phyloP scores from a whole-genome alignment of 2,888 invertebrate species.

The Gastrophysa polygoni region DNA sequence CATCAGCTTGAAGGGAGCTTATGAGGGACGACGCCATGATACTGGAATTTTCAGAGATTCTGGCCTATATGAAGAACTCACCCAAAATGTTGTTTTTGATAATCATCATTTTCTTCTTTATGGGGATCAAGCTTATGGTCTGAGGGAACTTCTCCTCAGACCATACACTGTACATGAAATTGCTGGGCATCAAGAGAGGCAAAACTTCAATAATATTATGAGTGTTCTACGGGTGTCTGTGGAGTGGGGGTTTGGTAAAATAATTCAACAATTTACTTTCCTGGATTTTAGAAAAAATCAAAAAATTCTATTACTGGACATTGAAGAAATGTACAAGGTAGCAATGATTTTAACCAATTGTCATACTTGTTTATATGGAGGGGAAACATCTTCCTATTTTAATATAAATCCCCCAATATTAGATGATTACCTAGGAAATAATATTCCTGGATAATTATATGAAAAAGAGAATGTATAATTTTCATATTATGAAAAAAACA shows the following conservation, averaged over 20 bases:
- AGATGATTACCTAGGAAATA: slow-evolving; percentile 21
- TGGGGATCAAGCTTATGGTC: slow-evolving; percentile 31
- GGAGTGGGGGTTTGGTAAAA: slow-evolving; percentile 34
- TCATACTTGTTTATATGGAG: slow-evolving; percentile 30
- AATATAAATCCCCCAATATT: slow-evolving; percentile 18
- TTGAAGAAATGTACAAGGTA: slow-evolving; percentile 21
- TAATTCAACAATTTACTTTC: slow-evolving; percentile 31
- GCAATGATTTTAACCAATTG: slow-evolving; percentile 28
- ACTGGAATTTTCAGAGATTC: slow-evolving; percentile 30
- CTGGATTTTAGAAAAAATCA: slow-evolving; percentile 37
- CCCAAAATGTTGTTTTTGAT: slow-evolving; percentile 22
- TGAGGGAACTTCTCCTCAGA: slow-evolving; percentile 20
- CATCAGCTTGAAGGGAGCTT: slow-evolving; percentile 28
- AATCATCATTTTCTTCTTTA: slow-evolving; percentile 24
- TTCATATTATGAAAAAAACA: too few species aligned
- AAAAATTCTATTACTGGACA: slow-evolving; percentile 30
- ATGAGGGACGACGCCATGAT: slow-evolving; percentile 33
- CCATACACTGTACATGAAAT: slow-evolving; percentile 16
- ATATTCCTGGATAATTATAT: too few species aligned
- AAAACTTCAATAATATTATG: slow-evolving; percentile 2
- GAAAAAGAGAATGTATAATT: too few species aligned
- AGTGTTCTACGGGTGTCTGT: too few species aligned
- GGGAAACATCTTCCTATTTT: slow-evolving; percentile 24
- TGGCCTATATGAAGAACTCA: slow-evolving; percentile 26
- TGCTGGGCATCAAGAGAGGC: slow-evolving; percentile 3